These are phyloP conservation scores for Galeruca laticollis DNA, from an alignment of 2,888 invertebrate species.

Conservation along the genomic window DNA sequence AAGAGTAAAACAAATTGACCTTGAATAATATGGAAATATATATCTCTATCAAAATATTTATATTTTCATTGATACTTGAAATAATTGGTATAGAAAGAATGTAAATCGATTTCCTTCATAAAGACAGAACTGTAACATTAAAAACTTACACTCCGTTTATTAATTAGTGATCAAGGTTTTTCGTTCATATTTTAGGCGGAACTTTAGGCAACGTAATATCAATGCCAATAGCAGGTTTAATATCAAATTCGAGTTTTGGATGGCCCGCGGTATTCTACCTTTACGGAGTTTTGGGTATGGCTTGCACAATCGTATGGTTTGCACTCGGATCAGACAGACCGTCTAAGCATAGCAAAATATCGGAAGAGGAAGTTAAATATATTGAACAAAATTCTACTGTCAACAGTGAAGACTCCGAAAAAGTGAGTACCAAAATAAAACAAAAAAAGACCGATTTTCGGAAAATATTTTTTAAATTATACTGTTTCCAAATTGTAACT, in stretches of 20 bases:
- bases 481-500: too few relatives aligned
- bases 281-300: constrained; percentile 74
- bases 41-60: too few relatives aligned
- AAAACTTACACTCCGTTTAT: neutral
- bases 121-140: neutral
- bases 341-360: constrained; percentile 72
- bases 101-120: too few relatives aligned
- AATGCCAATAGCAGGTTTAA: constrained; percentile 77
- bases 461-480: too few relatives aligned
- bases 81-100: too few relatives aligned
- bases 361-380: constrained; percentile 74
- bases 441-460: too few relatives aligned
- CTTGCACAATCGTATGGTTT: constrained; percentile 74
- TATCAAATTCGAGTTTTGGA: constrained; percentile 77
- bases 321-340: constrained; percentile 78
- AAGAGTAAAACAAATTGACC: too few relatives aligned
- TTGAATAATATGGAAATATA: too few relatives aligned
- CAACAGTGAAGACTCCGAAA: constrained; percentile 70
- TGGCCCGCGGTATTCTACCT: constrained; percentile 86
- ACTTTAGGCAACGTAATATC: constrained; percentile 85
- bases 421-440: constrained; percentile 54
- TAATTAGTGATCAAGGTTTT: neutral
- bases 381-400: constrained; percentile 68
- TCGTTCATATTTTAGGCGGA: constrained; percentile 46
- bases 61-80: too few relatives aligned